phyloP scores from a whole-genome alignment of 2,797 vertebrate genomes.

The Emydoidea blandingii region DNA sequence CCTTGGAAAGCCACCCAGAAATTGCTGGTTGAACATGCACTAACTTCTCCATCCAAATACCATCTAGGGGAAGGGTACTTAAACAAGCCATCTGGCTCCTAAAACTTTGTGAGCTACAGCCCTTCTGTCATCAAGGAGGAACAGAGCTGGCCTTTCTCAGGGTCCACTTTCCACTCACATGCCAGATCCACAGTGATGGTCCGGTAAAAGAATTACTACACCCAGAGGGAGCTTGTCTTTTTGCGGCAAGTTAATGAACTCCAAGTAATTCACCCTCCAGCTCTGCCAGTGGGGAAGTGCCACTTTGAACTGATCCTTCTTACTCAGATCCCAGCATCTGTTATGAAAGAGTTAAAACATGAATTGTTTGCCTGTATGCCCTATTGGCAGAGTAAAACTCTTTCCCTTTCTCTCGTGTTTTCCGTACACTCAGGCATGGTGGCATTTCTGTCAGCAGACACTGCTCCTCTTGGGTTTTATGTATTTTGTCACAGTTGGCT shows the following conservation, averaged over 20 bases:
- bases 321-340: neutral
- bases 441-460: neutral
- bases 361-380: neutral
- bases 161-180: neutral
- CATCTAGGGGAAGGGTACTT: neutral
- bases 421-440: neutral
- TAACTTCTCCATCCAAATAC: neutral
- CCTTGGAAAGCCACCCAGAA: neutral
- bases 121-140: neutral
- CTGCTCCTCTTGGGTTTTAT: neutral
- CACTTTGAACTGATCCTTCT: neutral
- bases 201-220: neutral
- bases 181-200: neutral
- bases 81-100: neutral
- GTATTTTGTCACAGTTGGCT: slow-evolving; percentile 33
- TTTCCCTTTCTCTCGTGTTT: neutral
- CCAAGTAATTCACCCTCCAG: neutral
- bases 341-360: slow-evolving; percentile 9
- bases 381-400: neutral
- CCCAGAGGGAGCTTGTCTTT: neutral
- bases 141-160: neutral
- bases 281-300: neutral
- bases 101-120: neutral
- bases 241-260: neutral
- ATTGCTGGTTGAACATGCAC: neutral